Base-by-base conservation (phyloP, 2,113 vertebrate genomes). In the Nyctereutes procyonoides region DNA sequence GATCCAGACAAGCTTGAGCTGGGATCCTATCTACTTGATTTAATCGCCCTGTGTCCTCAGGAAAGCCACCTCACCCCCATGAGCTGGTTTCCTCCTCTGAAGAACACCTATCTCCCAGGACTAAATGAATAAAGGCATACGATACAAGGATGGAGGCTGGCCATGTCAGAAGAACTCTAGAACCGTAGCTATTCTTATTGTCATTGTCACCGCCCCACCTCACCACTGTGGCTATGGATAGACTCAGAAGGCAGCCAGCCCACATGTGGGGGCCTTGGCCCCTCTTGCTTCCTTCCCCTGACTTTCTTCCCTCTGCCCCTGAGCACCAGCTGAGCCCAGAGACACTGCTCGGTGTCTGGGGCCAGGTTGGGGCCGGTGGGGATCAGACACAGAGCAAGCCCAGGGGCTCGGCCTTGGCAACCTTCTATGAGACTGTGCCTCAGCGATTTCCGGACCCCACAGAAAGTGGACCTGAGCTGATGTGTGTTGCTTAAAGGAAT, bases 181-280 rank as follows among this genome's bases (percentile, higher is more conserved):
- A 56, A 11, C 19, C 15, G 14, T 2, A 43, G n/a, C 67, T 74
- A 8, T n/a, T 48, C 16, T 48, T 56, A 30, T 1, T 77, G 80
- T 51, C 51, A 22, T 53, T 55, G 65, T 22, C 48, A 11, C 38
- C 56, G 7, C 24, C 55, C 15, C 43, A 7, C 43, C 43, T 22
- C 26, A 38, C 5, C 1, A 35, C 71, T n/a, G 5, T 51, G 30
- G 26, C 7, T 24, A 8, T 69, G 2, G 1, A 19, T 14, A 3
- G 30, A 13, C 51, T 13, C 35, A 22, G 22, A 65, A 51, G 28
- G 48, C 69, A 24, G 6, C 69, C 58, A 30, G 60, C 35, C 58
- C 55, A 58, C 69, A 35, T 6, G 10, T 9, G 3, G 8, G 2
- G 35, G 24, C 19, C 88, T 91, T 9, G 1, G 2, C 6, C 13